Conservation (phyloP, 2,888 invertebrate genomes). For the Stenodera caucasica region DNA sequence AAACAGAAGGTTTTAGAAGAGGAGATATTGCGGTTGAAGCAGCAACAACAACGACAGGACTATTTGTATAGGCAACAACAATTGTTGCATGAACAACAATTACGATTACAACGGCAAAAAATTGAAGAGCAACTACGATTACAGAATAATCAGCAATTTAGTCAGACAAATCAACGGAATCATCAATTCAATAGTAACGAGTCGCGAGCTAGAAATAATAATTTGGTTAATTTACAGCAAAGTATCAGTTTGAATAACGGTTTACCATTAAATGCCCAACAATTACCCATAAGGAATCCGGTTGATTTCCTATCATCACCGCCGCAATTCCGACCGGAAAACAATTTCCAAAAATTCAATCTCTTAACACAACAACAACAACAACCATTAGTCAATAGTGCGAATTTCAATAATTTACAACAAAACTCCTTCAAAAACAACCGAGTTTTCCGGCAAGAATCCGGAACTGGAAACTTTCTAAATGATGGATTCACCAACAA, state of each 20-base stretch:
- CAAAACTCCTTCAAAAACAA: constrained; percentile 32
- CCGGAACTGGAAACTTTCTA: constrained; percentile 46
- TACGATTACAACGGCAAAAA: constrained; percentile 48
- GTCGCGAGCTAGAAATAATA: constrained; percentile 17
- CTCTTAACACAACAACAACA: constrained; percentile 19
- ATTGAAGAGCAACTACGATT: constrained; percentile 47
- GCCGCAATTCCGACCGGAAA: constrained; percentile 33
- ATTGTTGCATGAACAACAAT: constrained; percentile 61
- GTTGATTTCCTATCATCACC: constrained; percentile 41
- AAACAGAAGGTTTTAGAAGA: constrained; percentile 71
- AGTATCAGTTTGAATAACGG: constrained; percentile 55
- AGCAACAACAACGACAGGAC: constrained; percentile 56
- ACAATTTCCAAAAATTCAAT: constrained; percentile 30
- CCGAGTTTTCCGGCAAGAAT: constrained; percentile 52
- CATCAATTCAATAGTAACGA: constrained; percentile 37
- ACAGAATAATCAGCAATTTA: constrained; percentile 52
- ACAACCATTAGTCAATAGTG: constrained; percentile 23
- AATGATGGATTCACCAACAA: constrained; percentile 30
- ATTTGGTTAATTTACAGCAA: constrained; percentile 57
- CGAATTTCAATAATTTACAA: constrained; percentile 20
- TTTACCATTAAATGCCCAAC: constrained; percentile 53
- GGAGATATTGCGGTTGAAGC: constrained; percentile 64
- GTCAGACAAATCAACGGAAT: constrained; percentile 25
- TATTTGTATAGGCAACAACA: constrained; percentile 64
- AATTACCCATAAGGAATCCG: constrained; percentile 49